A percentile compares a stretch with the other conserved stretches of the same genome.
Evolutionary conservation across 1,140 invertebrate species (phyloP).

Genomic region (Leptestheria dahalacensis): DNA sequence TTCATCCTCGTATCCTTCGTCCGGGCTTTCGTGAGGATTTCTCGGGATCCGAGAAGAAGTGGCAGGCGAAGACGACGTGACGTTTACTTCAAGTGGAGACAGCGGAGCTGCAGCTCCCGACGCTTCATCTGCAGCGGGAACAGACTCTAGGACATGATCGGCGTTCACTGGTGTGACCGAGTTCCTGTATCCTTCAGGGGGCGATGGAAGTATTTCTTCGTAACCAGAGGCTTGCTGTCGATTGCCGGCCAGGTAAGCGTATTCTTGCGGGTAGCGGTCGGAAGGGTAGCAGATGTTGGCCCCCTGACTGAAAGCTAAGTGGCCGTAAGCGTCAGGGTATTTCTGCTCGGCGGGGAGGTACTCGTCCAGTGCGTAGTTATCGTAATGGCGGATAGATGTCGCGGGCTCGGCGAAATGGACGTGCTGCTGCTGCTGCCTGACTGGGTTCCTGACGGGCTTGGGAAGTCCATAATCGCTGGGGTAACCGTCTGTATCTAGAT

Average conservation of each 20-base stretch:
- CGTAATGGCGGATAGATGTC: conserved; percentile 16
- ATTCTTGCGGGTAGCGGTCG: conserved; percentile 49
- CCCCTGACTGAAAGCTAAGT: conserved; percentile 4
- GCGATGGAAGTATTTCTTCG: conserved; percentile 12
- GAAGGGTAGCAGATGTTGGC: conserved; percentile 47
- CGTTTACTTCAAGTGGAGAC: conserved; percentile 25
- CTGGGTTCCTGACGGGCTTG: conserved; percentile 20
- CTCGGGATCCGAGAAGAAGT: conserved; percentile 12
- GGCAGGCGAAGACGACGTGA: conserved; percentile 15
- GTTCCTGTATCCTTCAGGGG: conserved; percentile 12
- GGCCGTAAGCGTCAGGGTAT: conserved; percentile 6
- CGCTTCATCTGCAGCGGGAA: conserved; percentile 17
- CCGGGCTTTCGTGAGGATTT: conserved; percentile 47
- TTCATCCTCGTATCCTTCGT: conserved; percentile 73
- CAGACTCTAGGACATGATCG: neutral
- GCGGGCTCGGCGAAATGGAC: conserved; percentile 7
- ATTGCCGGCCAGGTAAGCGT: neutral
- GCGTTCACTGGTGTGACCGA: neutral
- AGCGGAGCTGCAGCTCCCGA: conserved; percentile 24
- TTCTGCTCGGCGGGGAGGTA: conserved; percentile 13
- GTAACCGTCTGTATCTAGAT: conserved; percentile 50
- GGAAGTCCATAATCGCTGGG: conserved; percentile 59
- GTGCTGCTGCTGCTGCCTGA: conserved; percentile 21
- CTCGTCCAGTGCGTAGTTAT: conserved; percentile 21
- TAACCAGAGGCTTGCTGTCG: neutral